Evolutionary conservation across 2,797 vertebrate genomes (phyloP).

Genomic region (Diglossa cyanea): DNA sequence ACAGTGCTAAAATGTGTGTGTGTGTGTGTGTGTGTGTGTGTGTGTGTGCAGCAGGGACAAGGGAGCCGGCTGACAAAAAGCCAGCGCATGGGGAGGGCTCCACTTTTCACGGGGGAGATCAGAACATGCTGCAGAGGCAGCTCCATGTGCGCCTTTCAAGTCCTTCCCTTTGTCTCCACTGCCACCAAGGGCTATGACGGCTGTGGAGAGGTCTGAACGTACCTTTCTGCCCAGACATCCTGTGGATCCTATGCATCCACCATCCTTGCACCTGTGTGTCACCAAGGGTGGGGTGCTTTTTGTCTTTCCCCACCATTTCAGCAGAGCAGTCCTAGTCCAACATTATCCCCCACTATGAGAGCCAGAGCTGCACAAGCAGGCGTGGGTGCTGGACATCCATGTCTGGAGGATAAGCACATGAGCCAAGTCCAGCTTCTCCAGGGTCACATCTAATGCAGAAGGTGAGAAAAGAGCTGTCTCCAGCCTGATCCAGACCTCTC

Average conservation of each 20-base stretch:
- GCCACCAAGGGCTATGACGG: background rate
- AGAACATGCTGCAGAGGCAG: background rate
- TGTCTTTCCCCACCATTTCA: background rate
- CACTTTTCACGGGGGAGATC: accelerated
- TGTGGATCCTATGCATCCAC: background rate
- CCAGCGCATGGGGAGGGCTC: background rate
- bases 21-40: background rate
- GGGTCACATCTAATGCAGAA: background rate
- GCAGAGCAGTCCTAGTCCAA: background rate
- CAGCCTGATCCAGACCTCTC: background rate
- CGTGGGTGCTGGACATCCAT: accelerated
- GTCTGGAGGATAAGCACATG: background rate
- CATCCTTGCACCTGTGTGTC: accelerated
- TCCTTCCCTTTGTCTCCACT: background rate
- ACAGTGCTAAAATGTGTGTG: conserved; percentile 53
- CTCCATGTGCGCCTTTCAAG: accelerated
- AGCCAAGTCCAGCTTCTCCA: background rate
- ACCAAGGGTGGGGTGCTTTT: background rate
- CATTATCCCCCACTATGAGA: accelerated
- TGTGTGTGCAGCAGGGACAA: background rate
- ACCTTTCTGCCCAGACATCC: background rate
- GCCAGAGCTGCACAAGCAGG: accelerated
- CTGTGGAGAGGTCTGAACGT: background rate
- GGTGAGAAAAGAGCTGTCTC: background rate
- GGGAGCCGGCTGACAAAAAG: background rate